A percentile compares a stretch with the other conserved stretches of the same genome.
Conservation (phyloP, 37 sponge, comb jelly and placozoan genomes). For the Beroe forskalii region DNA sequence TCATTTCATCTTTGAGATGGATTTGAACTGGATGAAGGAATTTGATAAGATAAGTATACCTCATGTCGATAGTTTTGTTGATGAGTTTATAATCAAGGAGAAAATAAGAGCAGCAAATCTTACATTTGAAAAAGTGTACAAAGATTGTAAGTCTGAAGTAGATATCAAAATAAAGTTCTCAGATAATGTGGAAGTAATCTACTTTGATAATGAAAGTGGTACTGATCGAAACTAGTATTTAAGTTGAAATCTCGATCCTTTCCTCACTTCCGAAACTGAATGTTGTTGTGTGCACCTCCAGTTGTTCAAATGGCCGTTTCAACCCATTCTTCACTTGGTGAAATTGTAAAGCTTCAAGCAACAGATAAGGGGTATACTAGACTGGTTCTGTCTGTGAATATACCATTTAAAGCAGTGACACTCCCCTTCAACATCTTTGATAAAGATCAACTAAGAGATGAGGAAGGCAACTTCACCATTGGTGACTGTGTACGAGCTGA, state of each 20-base stretch:
- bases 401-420: not conserved
- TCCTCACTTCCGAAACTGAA: not conserved
- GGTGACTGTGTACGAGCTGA: not conserved
- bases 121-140: not conserved
- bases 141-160: not conserved
- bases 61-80: not conserved
- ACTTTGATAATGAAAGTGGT: no score
- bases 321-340: not conserved
- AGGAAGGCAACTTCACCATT: not conserved
- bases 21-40: not conserved
- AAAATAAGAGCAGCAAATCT: not conserved
- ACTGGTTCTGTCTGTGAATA: not conserved
- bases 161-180: not conserved
- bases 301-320: not conserved
- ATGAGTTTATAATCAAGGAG: not conserved
- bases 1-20: no score
- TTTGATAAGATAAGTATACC: not conserved
- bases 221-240: no score
- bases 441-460: not conserved
- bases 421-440: not conserved
- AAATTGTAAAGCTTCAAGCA: not conserved
- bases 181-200: not conserved
- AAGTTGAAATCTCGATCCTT: no score
- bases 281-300: not conserved
- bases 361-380: not conserved